Conservation (phyloP, 2,113 vertebrate species). For the Alectura lathami region DNA sequence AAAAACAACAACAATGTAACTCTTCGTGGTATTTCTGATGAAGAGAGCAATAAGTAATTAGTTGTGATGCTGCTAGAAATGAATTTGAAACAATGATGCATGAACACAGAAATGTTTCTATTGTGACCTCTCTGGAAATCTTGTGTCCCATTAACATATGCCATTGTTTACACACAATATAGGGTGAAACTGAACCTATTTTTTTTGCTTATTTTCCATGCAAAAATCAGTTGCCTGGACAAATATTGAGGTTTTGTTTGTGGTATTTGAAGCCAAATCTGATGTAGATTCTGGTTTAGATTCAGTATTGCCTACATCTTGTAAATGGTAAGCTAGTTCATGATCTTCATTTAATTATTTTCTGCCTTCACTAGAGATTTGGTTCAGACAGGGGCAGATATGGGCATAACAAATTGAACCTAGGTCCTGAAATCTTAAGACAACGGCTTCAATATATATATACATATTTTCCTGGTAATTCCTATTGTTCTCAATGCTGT, state of each 20-base stretch:
- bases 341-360: neutral
- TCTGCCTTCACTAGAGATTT: neutral
- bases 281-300: neutral
- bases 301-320: neutral
- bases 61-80: neutral
- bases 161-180: neutral
- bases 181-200: neutral
- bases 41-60: neutral
- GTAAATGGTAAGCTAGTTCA: neutral
- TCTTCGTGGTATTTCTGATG: neutral
- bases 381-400: neutral
- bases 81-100: neutral
- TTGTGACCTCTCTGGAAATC: neutral
- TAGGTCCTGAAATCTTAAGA: neutral
- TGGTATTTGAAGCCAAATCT: neutral
- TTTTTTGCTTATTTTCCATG: neutral
- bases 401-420: neutral
- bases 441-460: neutral
- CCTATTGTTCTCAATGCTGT: neutral
- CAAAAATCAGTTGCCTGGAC: neutral
- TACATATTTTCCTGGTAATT: neutral
- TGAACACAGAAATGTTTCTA: neutral
- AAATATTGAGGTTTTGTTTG: neutral
- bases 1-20: neutral
- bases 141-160: neutral